These are phyloP conservation scores for Nymphalis io DNA, from an alignment of 1,140 invertebrate genomes.

Conservation along the genomic window DNA sequence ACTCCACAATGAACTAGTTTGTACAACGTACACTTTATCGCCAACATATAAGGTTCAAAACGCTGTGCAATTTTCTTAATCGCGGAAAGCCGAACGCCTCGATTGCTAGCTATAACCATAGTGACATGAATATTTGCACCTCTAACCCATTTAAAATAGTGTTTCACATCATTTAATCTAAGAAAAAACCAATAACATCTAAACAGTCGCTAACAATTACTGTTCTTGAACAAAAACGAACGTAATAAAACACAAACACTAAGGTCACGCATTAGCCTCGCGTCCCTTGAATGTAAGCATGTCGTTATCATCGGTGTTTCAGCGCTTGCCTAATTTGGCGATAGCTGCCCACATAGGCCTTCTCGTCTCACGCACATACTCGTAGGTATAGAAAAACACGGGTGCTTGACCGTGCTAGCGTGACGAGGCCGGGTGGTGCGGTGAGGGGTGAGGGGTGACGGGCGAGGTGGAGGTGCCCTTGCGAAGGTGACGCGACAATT, in stretches of 20 bases:
- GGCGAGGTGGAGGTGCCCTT: conserved; percentile 56
- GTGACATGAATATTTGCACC: conserved; percentile 10
- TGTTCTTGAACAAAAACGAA: background rate
- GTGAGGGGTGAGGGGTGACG: conserved; percentile 24
- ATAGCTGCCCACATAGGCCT: conserved; percentile 9
- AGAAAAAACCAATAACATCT: background rate
- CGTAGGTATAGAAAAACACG: conserved; percentile 41
- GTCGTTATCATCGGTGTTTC: conserved; percentile 2
- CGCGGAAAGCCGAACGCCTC: conserved; percentile 8
- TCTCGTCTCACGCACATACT: conserved; percentile 5
- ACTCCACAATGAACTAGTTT: background rate
- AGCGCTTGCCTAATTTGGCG: conserved; percentile 16
- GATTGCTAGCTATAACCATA: conserved; percentile 8
- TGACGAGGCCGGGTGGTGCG: conserved; percentile 43
- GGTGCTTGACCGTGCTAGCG: conserved; percentile 61
- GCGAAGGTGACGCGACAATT: conserved; percentile 75
- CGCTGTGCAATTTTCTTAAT: background rate
- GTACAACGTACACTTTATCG: background rate
- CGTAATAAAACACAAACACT: background rate
- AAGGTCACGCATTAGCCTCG: background rate
- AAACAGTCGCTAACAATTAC: background rate
- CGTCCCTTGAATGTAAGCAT: background rate
- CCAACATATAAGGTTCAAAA: background rate
- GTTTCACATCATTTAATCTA: background rate
- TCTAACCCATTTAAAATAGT: background rate